phyloP scores from a whole-genome alignment of 2,113 vertebrate species.

The Phyllopteryx taeniolatus region DNA sequence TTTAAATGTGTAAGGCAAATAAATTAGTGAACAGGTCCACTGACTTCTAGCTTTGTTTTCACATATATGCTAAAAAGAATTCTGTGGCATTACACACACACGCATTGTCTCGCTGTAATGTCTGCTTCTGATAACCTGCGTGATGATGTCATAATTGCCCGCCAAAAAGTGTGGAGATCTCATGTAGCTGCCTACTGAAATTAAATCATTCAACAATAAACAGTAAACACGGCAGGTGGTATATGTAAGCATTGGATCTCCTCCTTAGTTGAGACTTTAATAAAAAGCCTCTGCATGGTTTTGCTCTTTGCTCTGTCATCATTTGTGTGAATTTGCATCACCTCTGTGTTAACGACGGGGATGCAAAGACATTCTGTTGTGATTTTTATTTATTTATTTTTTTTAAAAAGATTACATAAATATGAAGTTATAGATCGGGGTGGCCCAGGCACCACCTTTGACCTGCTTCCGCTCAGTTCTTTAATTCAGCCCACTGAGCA shows the following conservation, averaged over 20 bases:
- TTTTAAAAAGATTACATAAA: too few species aligned
- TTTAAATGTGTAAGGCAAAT: constrained; percentile 56
- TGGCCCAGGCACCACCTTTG: too few species aligned
- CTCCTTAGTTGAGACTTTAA: constrained; percentile 69
- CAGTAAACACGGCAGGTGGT: constrained; percentile 54
- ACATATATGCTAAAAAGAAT: constrained; percentile 37
- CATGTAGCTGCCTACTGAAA: constrained; percentile 59
- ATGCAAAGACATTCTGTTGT: background rate
- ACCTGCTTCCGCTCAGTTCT: too few species aligned
- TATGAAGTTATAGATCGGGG: too few species aligned
- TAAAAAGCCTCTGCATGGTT: constrained; percentile 73
- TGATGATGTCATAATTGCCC: background rate
- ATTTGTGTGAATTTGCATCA: background rate
- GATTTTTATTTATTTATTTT: too few species aligned
- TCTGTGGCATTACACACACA: constrained; percentile 46
- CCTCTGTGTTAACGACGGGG: background rate
- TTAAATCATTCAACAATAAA: constrained; percentile 50
- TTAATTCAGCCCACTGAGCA: too few species aligned
- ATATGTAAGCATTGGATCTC: constrained; percentile 72
- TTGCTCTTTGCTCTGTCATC: constrained; percentile 18
- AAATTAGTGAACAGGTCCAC: constrained; percentile 50
- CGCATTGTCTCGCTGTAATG: constrained; percentile 42
- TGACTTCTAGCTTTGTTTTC: constrained; percentile 54
- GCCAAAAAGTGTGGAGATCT: constrained; percentile 16
- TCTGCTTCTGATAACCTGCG: constrained; percentile 52